Evolutionary conservation across 2,888 invertebrate genomes (phyloP).

Genomic region (Epiperipatus broadwayi): DNA sequence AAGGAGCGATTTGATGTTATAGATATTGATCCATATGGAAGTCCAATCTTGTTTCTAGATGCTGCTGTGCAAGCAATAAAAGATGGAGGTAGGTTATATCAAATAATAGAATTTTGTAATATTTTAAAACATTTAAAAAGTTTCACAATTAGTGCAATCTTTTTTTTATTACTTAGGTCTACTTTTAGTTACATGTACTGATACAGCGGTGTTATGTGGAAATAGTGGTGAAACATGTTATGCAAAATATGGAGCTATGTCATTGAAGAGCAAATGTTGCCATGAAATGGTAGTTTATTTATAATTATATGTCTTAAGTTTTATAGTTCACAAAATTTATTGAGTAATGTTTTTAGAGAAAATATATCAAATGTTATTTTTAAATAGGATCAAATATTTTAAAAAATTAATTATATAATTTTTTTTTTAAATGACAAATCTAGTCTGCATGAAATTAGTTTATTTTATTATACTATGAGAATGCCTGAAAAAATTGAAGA

Average conservation of each 20-base stretch:
- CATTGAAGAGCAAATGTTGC: constrained; percentile 62
- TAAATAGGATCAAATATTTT: no score
- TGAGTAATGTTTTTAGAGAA: constrained; percentile 9
- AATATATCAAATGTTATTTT: not conserved
- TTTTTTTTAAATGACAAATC: no score
- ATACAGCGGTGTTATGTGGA: constrained; percentile 73
- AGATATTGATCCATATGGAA: constrained; percentile 94
- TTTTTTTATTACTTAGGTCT: constrained; percentile 40
- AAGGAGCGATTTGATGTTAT: constrained; percentile 60
- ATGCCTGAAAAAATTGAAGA: no score
- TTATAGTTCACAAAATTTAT: not conserved
- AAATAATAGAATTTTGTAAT: not conserved
- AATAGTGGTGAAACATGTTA: constrained; percentile 84
- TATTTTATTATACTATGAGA: no score
- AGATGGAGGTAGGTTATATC: constrained; percentile 24
- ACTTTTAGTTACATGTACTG: constrained; percentile 84
- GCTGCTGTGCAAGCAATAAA: constrained; percentile 45
- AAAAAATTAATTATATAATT: no score
- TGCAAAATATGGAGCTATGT: constrained; percentile 76
- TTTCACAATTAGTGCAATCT: constrained; percentile 6
- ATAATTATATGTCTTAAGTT: constrained; percentile 4
- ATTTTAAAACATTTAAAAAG: constrained; percentile 7
- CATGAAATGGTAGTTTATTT: constrained; percentile 64
- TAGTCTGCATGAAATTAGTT: not conserved
- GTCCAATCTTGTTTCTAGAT: constrained; percentile 77